Percentiles rank a stretch among this genome's conserved stretches.
These are phyloP conservation scores for Leucoraja ocellata DNA, from an alignment of 2,797 vertebrate species.

Conservation along the genomic window DNA sequence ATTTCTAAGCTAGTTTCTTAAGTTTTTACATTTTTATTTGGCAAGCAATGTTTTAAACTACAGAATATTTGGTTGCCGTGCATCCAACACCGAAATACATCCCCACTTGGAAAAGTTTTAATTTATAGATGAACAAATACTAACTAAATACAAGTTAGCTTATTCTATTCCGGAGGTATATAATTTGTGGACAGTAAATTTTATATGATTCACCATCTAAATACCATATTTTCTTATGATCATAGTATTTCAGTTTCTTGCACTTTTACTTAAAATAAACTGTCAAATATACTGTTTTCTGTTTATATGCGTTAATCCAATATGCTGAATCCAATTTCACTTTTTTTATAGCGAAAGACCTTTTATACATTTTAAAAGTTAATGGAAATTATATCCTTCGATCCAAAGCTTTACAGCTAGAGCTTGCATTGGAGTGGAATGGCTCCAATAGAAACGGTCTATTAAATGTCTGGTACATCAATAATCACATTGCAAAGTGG, in stretches of 20 bases:
- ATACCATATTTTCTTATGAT: neutral
- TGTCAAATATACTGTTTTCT: neutral
- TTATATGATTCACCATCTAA: neutral
- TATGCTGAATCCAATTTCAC: neutral
- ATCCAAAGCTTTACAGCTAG: neutral
- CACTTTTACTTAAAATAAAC: constrained; percentile 28
- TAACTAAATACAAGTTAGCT: neutral
- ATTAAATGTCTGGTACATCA: too few relatives aligned
- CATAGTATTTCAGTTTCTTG: neutral
- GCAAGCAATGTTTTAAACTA: neutral
- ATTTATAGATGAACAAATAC: constrained; percentile 14
- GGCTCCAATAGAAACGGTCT: neutral
- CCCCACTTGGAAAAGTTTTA: neutral
- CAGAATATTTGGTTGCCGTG: neutral
- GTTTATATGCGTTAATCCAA: neutral
- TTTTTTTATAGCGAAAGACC: neutral
- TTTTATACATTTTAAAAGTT: neutral
- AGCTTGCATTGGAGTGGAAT: neutral
- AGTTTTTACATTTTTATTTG: neutral
- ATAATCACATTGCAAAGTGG: neutral
- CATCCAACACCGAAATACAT: neutral
- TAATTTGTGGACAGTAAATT: neutral
- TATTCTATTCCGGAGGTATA: neutral
- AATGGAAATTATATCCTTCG: neutral
- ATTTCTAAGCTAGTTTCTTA: too few relatives aligned